Evolutionary conservation across 2,113 vertebrate genomes (phyloP), one percentile per base, ranked within the genome.

Genomic region (Oreochromis spilurus): DNA sequence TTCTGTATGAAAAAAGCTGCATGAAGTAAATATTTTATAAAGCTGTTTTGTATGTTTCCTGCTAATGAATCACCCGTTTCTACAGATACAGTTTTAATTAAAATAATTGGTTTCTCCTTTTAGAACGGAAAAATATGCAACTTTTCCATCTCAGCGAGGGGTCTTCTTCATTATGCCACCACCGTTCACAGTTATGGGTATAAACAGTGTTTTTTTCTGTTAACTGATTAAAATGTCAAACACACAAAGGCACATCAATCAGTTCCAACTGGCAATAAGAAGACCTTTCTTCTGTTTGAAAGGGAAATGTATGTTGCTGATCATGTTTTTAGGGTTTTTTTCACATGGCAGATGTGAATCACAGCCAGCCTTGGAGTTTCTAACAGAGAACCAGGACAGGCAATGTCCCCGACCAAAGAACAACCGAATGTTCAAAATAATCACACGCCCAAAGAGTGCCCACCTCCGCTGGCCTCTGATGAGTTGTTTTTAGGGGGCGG

Each of bases 151-250:
- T 60, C 91, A 38, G 79, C 45, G 3, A 62, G 87, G 21, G 78
- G 50, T 57, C 80, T 19, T 29, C 9, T 84, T 90, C 70, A 86
- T 86, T 82, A 82, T 36, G 14, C 19, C 36, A 29, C 62, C 17
- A 1, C 6, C 7, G 13, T 48, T 81, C 26, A 75, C 48, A 52
- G 55, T 34, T 77, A 77, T 52, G 72, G 17, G 45, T n/a, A 58
- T 48, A 62, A 26, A 80, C 11, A 26, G 38, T 80, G 24, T 24
- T 24, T 36, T 65, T 72, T 85, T 52, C 26, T 62, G 78, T 54
- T 21, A 75, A 24, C 57, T 88, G 77, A 91, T 91, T 91, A 86
- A 89, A 89, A 79, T 84, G 81, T 82, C 87, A 87, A 24, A 31
- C 67, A 45, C 54, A 81, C 52, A 87, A 36, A 88, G 7, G 11